These are phyloP conservation scores for Euthynnus affinis DNA, from an alignment of 2,797 vertebrate genomes.

Conservation along the genomic window DNA sequence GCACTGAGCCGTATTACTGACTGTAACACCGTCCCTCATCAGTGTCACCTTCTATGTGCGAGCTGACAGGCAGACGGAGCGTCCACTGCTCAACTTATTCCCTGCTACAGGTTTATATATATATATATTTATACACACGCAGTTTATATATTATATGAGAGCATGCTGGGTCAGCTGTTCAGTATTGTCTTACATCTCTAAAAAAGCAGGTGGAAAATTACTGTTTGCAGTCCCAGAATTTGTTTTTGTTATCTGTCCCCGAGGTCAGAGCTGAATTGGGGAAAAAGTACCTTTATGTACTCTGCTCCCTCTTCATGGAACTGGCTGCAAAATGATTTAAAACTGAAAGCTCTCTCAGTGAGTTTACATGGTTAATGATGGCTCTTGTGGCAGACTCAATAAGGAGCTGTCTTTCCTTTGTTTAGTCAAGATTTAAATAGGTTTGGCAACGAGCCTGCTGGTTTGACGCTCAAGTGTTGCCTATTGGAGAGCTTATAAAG, in stretches of 20 bases:
- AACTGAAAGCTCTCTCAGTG: slow-evolving; percentile 55
- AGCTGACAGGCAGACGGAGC: slow-evolving; percentile 29
- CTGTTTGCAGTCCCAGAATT: slow-evolving; percentile 36
- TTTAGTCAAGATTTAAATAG: slow-evolving; percentile 76
- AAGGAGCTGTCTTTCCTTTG: slow-evolving; percentile 70
- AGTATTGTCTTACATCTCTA: slow-evolving; percentile 29
- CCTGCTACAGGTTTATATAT: slow-evolving; percentile 5
- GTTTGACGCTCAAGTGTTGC: slow-evolving; percentile 65
- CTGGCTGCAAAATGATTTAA: slow-evolving; percentile 61
- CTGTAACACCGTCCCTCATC: slow-evolving; percentile 51
- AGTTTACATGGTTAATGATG: slow-evolving; percentile 69
- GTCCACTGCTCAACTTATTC: slow-evolving; percentile 9
- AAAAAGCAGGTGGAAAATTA: slow-evolving; percentile 39
- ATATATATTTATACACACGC: too few relatives aligned
- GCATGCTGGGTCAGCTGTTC: slow-evolving; percentile 15
- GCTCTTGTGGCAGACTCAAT: slow-evolving; percentile 69
- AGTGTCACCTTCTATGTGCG: slow-evolving; percentile 8
- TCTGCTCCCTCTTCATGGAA: slow-evolving; percentile 49
- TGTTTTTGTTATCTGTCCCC: slow-evolving; percentile 62
- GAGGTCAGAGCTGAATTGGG: slow-evolving; percentile 64
- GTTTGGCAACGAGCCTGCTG: slow-evolving; percentile 68
- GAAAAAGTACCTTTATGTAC: slow-evolving; percentile 51
- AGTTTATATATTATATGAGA: background rate
- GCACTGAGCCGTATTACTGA: slow-evolving; percentile 9
- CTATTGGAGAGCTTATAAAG: slow-evolving; percentile 57